phyloP scores from a whole-genome alignment of 2,888 invertebrate genomes.

The Philonicus albiceps region DNA sequence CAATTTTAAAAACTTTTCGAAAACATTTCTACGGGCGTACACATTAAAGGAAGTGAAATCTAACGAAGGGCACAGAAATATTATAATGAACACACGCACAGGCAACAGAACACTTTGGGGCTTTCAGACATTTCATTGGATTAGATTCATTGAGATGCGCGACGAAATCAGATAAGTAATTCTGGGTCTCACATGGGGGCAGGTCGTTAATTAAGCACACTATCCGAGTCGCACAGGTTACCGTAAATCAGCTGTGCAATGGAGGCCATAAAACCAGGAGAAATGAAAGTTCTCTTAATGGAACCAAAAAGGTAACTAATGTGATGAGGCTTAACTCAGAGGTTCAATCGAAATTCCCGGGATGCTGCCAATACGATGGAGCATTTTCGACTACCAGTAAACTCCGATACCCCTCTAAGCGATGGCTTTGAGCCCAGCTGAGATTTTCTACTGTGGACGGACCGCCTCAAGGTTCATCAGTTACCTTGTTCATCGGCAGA shows the following conservation, averaged over 20 bases:
- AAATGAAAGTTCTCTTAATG: background rate
- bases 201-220: background rate
- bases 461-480: background rate
- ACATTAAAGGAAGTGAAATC: background rate
- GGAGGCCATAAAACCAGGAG: background rate
- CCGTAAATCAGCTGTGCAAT: background rate
- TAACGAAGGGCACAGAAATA: background rate
- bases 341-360: constrained; percentile 53
- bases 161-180: background rate
- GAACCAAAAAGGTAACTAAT: background rate
- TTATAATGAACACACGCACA: background rate
- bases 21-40: background rate
- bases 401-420: background rate
- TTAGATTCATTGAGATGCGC: background rate
- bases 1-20: constrained; percentile 13
- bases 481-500: constrained; percentile 18
- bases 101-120: background rate
- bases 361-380: constrained; percentile 61
- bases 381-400: constrained; percentile 59
- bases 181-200: background rate
- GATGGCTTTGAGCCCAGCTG: background rate
- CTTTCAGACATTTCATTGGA: background rate
- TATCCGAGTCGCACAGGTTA: background rate
- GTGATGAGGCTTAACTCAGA: constrained; percentile 45
- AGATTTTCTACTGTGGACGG: constrained; percentile 15